These are phyloP conservation scores for Lepidochrysops patricia DNA, from an alignment of 2,888 invertebrate species.

Conservation along the genomic window DNA sequence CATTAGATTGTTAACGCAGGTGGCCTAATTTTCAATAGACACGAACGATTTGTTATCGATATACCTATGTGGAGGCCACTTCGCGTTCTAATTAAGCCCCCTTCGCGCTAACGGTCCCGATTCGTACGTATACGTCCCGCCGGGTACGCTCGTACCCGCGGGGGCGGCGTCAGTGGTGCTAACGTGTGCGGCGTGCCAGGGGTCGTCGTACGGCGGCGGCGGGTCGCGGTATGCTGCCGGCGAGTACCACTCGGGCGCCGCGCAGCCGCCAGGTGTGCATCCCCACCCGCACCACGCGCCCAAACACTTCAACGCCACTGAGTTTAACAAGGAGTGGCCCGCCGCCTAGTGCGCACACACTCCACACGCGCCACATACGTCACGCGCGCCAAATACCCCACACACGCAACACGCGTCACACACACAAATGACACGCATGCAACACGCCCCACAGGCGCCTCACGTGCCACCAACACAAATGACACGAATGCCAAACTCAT, in stretches of 20 bases:
- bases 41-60: slow-evolving; percentile 19
- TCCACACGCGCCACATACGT: slow-evolving; percentile 17
- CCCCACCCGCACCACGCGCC: slow-evolving; percentile 70
- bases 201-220: slow-evolving; percentile 70
- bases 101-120: slow-evolving; percentile 24
- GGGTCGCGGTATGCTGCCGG: slow-evolving; percentile 59
- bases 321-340: slow-evolving; percentile 74
- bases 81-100: slow-evolving; percentile 24
- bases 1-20: slow-evolving; percentile 26
- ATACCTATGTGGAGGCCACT: slow-evolving; percentile 19
- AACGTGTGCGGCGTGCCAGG: slow-evolving; percentile 40
- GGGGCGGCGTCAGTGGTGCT: slow-evolving; percentile 19
- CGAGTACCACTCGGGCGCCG: slow-evolving; percentile 62
- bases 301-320: slow-evolving; percentile 70
- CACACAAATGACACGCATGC: slow-evolving; percentile 17
- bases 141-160: slow-evolving; percentile 23
- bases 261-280: slow-evolving; percentile 70
- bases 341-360: slow-evolving; percentile 48
- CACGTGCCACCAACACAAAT: background rate
- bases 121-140: slow-evolving; percentile 15
- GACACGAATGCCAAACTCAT: background rate
- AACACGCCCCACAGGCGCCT: background rate
- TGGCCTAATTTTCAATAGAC: slow-evolving; percentile 23
- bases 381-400: slow-evolving; percentile 13
- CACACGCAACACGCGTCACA: slow-evolving; percentile 15